These are phyloP conservation scores for Serilophus lunatus DNA, from an alignment of 2,113 vertebrate species.

Conservation along the genomic window DNA sequence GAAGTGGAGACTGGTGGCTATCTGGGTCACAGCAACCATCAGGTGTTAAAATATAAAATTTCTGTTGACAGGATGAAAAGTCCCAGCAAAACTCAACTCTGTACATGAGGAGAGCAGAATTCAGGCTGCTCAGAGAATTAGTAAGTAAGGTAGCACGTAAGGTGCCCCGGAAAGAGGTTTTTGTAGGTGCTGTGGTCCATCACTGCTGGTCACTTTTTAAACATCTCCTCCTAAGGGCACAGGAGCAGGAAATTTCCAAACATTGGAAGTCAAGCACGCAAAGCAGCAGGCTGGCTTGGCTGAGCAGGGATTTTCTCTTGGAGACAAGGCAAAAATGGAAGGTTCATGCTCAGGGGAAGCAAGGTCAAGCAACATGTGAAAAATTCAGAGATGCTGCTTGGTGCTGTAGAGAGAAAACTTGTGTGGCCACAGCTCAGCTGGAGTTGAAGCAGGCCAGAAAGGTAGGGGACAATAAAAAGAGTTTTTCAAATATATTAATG, in stretches of 20 bases:
- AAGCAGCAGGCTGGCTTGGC: no score
- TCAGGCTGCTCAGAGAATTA: background rate
- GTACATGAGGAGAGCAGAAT: background rate
- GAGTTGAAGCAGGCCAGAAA: no score
- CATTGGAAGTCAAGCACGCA: no score
- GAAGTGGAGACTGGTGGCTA: background rate
- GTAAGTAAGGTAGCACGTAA: background rate
- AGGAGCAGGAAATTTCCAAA: background rate
- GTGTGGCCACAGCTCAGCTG: no score
- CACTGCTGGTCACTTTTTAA: background rate
- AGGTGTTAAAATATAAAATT: background rate
- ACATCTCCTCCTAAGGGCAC: background rate
- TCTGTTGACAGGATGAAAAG: background rate
- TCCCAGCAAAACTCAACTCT: background rate
- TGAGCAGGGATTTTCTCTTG: no score
- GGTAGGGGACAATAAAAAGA: no score
- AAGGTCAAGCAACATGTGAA: no score
- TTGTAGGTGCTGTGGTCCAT: background rate
- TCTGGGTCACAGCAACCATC: accelerated
- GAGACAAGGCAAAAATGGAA: no score
- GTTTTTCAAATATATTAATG: no score
- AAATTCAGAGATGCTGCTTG: no score
- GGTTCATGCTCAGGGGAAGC: no score
- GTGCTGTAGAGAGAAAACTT: no score
- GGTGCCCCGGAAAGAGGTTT: background rate